phyloP scores from a whole-genome alignment of 2,113 vertebrate genomes.

The Phalacrocorax aristotelis region DNA sequence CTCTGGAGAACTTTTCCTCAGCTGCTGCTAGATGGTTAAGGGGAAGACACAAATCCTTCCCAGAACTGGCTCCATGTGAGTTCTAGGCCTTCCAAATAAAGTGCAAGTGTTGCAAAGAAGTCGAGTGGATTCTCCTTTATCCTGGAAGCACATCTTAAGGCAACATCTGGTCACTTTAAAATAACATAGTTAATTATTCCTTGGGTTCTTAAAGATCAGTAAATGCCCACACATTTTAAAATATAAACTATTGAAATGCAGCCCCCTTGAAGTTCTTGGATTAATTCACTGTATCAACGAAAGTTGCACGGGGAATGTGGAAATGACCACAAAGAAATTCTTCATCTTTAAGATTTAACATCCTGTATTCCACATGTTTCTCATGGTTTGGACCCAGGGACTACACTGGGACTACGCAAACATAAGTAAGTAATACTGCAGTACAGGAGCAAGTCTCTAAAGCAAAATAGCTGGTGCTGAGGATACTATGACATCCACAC shows the following conservation, averaged over 20 bases:
- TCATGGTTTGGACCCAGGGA: neutral
- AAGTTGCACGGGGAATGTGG: neutral
- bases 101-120: neutral
- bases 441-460: neutral
- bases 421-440: neutral
- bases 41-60: neutral
- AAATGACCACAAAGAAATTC: neutral
- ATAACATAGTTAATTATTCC: neutral
- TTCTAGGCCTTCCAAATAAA: neutral
- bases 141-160: neutral
- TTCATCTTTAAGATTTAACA: neutral
- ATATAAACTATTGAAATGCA: neutral
- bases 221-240: neutral
- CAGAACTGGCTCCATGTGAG: neutral
- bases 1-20: neutral
- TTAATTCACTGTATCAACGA: neutral
- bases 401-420: neutral
- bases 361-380: neutral
- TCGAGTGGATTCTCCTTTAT: neutral
- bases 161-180: neutral
- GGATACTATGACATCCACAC: neutral
- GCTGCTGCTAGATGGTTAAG: neutral
- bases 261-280: neutral
- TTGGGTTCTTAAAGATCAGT: neutral
- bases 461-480: neutral